These are phyloP conservation scores for Sorex maritimensis DNA, from an alignment of 2,797 vertebrate species.

Conservation along the genomic window DNA sequence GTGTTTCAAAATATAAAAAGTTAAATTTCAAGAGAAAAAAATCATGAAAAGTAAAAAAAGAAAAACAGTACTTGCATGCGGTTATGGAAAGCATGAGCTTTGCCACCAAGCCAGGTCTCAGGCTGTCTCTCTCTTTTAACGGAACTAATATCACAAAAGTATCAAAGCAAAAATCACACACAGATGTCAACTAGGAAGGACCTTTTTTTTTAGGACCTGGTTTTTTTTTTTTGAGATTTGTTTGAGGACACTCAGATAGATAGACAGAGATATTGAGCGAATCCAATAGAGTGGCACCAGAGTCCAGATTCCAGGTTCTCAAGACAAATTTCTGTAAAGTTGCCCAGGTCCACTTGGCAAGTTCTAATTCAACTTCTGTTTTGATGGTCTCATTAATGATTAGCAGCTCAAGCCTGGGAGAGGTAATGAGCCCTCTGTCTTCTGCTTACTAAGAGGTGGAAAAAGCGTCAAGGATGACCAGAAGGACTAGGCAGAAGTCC, in stretches of 20 bases:
- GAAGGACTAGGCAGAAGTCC: not conserved
- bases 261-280: not conserved
- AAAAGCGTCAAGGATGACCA: not conserved
- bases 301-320: not conserved
- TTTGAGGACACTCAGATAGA: not conserved
- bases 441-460: not conserved
- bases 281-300: not conserved
- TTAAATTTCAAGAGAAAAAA: not conserved
- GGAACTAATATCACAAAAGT: no score
- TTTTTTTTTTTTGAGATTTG: not conserved
- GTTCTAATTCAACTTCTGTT: not conserved
- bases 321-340: not conserved
- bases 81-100: not conserved
- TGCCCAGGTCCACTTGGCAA: not conserved
- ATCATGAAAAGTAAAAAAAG: not conserved
- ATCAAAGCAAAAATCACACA: not conserved
- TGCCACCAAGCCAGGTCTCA: no score
- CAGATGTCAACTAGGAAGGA: not conserved
- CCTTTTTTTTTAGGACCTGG: no score
- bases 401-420: not conserved
- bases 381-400: conserved; percentile 69
- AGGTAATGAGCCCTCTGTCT: not conserved
- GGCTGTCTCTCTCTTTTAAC: no score
- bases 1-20: conserved; percentile 44
- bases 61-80: not conserved